Evolutionary conservation across 2,888 invertebrate genomes (phyloP).

Genomic region (Saturnia japonica): DNA sequence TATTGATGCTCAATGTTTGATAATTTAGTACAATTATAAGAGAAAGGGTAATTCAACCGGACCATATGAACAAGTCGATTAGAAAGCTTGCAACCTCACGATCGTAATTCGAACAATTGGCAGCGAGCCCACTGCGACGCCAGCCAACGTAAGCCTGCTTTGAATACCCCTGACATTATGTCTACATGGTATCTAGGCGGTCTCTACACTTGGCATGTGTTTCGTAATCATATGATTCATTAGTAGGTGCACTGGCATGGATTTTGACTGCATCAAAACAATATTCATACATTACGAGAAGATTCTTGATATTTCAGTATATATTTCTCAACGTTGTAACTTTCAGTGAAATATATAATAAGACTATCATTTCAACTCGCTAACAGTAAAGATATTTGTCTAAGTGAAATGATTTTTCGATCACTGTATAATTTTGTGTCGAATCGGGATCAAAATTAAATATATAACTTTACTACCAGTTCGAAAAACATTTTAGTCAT

Average conservation of each 20-base stretch:
- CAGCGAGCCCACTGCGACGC: constrained; percentile 39
- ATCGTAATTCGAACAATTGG: constrained; percentile 48
- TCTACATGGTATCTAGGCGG: constrained; percentile 24
- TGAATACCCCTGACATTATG: constrained; percentile 35
- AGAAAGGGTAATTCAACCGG: constrained; percentile 2
- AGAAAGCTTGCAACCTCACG: constrained; percentile 35
- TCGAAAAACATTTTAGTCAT: too few species aligned
- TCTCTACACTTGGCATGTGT: constrained; percentile 22
- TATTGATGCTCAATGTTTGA: background rate
- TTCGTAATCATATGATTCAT: constrained; percentile 20
- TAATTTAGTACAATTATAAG: background rate
- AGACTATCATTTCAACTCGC: too few species aligned
- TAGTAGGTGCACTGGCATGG: constrained; percentile 9
- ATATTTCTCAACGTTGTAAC: too few species aligned
- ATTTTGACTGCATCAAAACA: background rate
- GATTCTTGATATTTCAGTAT: background rate
- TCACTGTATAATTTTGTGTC: too few species aligned
- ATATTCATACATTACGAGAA: too few species aligned
- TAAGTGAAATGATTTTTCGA: too few species aligned
- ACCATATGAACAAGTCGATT: constrained; percentile 24
- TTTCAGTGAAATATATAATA: too few species aligned
- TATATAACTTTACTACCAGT: too few species aligned
- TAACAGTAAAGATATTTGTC: too few species aligned
- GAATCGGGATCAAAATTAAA: too few species aligned
- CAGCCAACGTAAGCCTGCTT: constrained; percentile 36